Conservation (phyloP, 2,888 invertebrate genomes). For the Coelinius sp. region DNA sequence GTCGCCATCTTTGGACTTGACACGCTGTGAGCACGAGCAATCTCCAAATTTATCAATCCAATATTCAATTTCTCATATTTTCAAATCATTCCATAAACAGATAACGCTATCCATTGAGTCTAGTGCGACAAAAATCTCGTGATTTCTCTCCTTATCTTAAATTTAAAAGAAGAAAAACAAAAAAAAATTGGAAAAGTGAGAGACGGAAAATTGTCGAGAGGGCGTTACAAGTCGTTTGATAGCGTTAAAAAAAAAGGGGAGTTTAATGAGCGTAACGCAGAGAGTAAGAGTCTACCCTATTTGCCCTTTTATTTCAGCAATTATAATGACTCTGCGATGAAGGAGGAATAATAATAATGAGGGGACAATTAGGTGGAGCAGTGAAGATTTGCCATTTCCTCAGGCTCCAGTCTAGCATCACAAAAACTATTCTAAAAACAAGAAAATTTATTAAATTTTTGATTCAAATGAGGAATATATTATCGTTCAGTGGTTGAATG, state of each 20-base stretch:
- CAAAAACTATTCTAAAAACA: background rate
- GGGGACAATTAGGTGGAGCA: constrained; percentile 4
- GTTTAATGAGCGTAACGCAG: constrained; percentile 48
- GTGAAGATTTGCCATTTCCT: background rate
- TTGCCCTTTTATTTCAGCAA: constrained; percentile 26
- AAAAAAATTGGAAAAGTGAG: constrained; percentile 1
- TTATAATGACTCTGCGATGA: constrained; percentile 3
- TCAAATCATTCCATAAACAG: background rate
- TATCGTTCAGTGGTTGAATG: background rate
- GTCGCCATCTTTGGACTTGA: constrained; percentile 16
- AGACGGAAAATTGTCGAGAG: background rate
- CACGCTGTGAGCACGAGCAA: constrained; percentile 26
- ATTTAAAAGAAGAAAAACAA: constrained; percentile 1
- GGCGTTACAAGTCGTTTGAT: constrained; percentile 22
- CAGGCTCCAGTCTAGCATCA: background rate
- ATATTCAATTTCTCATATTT: background rate
- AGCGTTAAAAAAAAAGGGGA: constrained; percentile 42
- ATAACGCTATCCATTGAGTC: constrained; percentile 5
- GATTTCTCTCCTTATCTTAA: background rate
- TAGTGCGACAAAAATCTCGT: background rate
- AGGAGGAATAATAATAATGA: constrained; percentile 6
- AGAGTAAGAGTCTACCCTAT: constrained; percentile 29
- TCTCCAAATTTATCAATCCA: constrained; percentile 14
- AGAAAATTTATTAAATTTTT: background rate
- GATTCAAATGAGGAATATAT: background rate